These are phyloP conservation scores for Eciton burchellii DNA, from an alignment of 1,140 invertebrate genomes.

Conservation along the genomic window DNA sequence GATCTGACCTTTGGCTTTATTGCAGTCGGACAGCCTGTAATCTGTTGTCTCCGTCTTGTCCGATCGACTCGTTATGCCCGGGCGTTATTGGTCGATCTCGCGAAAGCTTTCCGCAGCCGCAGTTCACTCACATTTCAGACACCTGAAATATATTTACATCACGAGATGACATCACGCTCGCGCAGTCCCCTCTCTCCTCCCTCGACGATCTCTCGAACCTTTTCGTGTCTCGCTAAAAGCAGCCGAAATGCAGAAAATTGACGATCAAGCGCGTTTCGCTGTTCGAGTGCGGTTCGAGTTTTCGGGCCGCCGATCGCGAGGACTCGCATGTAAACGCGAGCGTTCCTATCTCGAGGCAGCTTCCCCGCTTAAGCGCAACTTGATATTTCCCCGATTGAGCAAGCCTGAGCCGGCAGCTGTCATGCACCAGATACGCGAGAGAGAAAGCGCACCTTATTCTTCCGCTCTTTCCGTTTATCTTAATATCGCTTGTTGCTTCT, in stretches of 20 bases:
- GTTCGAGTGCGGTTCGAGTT: constrained; percentile 9
- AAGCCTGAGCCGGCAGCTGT: constrained; percentile 78
- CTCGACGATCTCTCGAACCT: background rate
- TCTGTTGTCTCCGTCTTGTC: too few species aligned
- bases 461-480: constrained; percentile 75
- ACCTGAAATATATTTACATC: constrained; percentile 3
- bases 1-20: background rate
- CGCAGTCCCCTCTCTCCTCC: too few species aligned
- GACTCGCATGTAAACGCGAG: constrained; percentile 49
- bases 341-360: constrained; percentile 64
- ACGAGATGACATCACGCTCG: background rate
- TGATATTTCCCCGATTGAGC: constrained; percentile 82
- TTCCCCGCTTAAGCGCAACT: constrained; percentile 70
- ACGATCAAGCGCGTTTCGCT: background rate
- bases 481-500: constrained; percentile 59
- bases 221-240: background rate
- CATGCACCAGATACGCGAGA: constrained; percentile 77
- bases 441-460: constrained; percentile 39
- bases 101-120: too few species aligned
- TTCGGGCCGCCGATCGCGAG: constrained; percentile 13
- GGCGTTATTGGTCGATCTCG: background rate
- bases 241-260: background rate
- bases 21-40: background rate
- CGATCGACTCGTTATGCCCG: background rate
- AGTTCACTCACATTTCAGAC: background rate